These are phyloP conservation scores for Anneissia japonica DNA, from an alignment of 35 echinoderm and acorn worm genomes.

Conservation along the genomic window DNA sequence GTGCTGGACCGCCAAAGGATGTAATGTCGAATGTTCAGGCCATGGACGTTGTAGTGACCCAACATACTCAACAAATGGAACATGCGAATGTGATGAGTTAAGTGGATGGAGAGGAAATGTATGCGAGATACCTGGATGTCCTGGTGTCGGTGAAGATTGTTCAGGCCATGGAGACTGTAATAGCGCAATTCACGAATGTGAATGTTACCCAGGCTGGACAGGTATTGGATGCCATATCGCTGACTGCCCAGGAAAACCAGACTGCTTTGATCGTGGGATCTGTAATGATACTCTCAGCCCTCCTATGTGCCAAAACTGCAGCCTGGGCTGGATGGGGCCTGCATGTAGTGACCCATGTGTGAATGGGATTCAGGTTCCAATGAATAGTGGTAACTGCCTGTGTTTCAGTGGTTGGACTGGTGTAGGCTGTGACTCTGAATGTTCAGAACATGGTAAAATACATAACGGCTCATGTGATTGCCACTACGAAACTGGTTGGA, in stretches of 20 bases:
- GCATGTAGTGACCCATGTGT: conserved; percentile 67
- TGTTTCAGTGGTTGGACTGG: conserved; percentile 65
- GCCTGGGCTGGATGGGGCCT: conserved; percentile 58
- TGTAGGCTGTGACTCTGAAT: conserved; percentile 77
- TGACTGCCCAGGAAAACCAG: conserved; percentile 77
- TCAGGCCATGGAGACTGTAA: conserved; percentile 76
- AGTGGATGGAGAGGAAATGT: conserved; percentile 51
- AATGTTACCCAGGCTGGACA: conserved; percentile 58
- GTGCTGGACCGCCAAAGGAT: conserved; percentile 70
- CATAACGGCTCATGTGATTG: conserved; percentile 49
- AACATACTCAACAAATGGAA: not conserved
- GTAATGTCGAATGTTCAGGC: conserved; percentile 62
- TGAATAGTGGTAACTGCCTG: conserved; percentile 48
- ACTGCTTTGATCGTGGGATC: conserved; percentile 56
- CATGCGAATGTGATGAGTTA: conserved; percentile 57
- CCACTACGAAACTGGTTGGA: conserved; percentile 54
- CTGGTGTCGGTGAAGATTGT: conserved; percentile 56
- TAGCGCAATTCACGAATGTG: conserved; percentile 61
- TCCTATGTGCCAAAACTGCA: conserved; percentile 65
- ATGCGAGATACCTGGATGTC: conserved; percentile 78
- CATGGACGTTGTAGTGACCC: conserved; percentile 47
- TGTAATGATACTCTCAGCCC: conserved; percentile 36
- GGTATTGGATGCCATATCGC: conserved; percentile 59
- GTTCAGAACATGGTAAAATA: conserved; percentile 68
- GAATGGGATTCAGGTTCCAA: conserved; percentile 47